phyloP scores from a whole-genome alignment of 2,797 vertebrate species.

The Myripristis jacobus region DNA sequence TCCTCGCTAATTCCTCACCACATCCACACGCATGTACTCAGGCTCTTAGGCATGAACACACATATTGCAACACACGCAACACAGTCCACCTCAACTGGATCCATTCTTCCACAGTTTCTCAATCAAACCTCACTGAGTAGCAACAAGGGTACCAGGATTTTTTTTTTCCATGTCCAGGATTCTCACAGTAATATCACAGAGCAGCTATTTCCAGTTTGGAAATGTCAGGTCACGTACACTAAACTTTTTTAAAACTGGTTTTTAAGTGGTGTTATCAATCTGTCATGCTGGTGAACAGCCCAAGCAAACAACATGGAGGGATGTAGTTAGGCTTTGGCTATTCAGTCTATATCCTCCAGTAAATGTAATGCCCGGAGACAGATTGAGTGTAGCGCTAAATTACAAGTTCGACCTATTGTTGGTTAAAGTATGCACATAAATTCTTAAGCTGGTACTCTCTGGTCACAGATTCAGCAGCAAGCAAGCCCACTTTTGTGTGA shows the following conservation, averaged over 20 bases:
- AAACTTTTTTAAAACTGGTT: constrained; percentile 1
- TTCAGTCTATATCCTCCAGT: constrained; percentile 5
- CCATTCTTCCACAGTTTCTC: not conserved
- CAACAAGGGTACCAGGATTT: constrained; percentile 1
- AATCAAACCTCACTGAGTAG: not conserved
- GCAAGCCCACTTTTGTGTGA: not conserved
- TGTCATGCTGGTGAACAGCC: constrained; percentile 23
- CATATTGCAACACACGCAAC: not conserved
- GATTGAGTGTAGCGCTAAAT: not conserved
- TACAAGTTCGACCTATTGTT: not conserved
- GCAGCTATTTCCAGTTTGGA: constrained; percentile 32
- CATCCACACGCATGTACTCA: not conserved
- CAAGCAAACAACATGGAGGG: constrained; percentile 25
- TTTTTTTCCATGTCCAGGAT: constrained; percentile 44
- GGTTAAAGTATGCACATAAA: not conserved
- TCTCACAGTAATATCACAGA: constrained; percentile 53
- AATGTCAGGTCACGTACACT: constrained; percentile 17
- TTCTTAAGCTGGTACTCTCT: not conserved
- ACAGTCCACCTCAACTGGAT: not conserved
- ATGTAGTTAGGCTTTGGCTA: constrained; percentile 5
- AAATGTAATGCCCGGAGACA: constrained; percentile 1
- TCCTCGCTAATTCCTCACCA: constrained; percentile 26
- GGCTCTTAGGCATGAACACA: not conserved
- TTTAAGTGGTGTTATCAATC: constrained; percentile 33
- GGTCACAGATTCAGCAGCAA: not conserved